These are phyloP conservation scores for Cephalopholis sonnerati DNA, from an alignment of 2,113 vertebrate species.

Conservation along the genomic window DNA sequence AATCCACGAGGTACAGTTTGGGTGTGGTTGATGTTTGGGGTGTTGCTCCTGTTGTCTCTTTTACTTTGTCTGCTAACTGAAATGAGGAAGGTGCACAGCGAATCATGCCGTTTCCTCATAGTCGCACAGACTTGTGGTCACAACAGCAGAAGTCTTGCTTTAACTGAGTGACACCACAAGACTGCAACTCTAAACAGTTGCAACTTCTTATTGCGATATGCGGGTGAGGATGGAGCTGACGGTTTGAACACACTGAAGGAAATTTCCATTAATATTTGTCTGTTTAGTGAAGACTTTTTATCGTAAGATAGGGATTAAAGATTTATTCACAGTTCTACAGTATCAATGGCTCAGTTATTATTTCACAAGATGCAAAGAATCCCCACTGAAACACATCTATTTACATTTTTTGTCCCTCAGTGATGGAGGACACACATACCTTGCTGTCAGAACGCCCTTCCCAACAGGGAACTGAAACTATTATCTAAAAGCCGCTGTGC, in stretches of 20 bases:
- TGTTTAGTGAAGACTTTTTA: neutral
- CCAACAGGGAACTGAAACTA: too few species aligned
- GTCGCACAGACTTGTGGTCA: constrained; percentile 2
- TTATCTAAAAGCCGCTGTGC: too few species aligned
- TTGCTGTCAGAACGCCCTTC: too few species aligned
- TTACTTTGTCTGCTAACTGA: constrained; percentile 8
- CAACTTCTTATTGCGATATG: rapidly evolving
- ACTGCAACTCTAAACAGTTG: neutral
- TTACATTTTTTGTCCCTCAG: too few species aligned
- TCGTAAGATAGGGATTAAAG: neutral
- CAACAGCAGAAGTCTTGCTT: constrained; percentile 26
- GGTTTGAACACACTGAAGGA: neutral
- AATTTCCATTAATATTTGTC: neutral
- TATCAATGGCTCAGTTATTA: neutral
- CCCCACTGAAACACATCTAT: too few species aligned
- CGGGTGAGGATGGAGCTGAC: neutral
- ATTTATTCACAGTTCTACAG: too few species aligned
- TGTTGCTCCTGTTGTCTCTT: neutral
- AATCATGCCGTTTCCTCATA: constrained; percentile 17
- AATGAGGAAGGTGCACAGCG: neutral
- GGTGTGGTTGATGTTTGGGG: constrained; percentile 1
- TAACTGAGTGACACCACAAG: neutral
- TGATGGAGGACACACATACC: too few species aligned
- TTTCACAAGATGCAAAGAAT: neutral
- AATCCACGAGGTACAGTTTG: constrained; percentile 78